phyloP scores from a whole-genome alignment of 2,113 vertebrate species.

The Danionella cerebrum region DNA sequence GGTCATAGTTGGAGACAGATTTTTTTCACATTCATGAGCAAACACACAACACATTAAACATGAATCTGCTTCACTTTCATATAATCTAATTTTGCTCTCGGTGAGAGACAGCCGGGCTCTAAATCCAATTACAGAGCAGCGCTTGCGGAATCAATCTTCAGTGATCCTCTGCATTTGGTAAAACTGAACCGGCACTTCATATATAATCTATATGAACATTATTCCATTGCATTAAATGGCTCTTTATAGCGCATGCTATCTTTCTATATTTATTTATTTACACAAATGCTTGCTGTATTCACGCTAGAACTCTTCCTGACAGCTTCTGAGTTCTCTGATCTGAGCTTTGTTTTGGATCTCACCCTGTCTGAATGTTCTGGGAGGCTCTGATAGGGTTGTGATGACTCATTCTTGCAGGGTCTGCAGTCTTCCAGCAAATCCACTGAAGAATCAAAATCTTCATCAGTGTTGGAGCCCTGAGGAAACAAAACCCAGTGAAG shows the following conservation, averaged over 20 bases:
- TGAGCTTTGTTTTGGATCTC: background rate
- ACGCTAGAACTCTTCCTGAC: too few species aligned
- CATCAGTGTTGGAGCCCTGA: conserved; percentile 16
- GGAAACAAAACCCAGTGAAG: background rate
- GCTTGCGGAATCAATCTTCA: background rate
- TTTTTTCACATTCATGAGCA: background rate
- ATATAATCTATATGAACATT: conserved; percentile 19
- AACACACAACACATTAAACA: background rate
- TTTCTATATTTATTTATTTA: background rate
- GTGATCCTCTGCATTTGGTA: background rate
- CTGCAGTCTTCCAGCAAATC: conserved; percentile 23
- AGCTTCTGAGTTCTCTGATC: background rate
- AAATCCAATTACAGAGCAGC: too few species aligned
- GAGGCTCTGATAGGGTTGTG: conserved; percentile 35
- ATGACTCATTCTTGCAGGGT: conserved; percentile 20
- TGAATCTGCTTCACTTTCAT: background rate
- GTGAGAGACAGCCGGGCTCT: background rate
- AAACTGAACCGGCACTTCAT: background rate
- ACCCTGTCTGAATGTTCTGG: conserved; percentile 22
- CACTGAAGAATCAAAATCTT: conserved; percentile 21
- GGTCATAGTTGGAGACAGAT: too few species aligned
- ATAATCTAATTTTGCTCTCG: background rate
- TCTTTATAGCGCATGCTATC: background rate
- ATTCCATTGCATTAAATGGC: background rate
- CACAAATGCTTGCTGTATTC: too few species aligned